Evolutionary conservation across 2,113 vertebrate genomes (phyloP).

Genomic region (Glaucomys volans): DNA sequence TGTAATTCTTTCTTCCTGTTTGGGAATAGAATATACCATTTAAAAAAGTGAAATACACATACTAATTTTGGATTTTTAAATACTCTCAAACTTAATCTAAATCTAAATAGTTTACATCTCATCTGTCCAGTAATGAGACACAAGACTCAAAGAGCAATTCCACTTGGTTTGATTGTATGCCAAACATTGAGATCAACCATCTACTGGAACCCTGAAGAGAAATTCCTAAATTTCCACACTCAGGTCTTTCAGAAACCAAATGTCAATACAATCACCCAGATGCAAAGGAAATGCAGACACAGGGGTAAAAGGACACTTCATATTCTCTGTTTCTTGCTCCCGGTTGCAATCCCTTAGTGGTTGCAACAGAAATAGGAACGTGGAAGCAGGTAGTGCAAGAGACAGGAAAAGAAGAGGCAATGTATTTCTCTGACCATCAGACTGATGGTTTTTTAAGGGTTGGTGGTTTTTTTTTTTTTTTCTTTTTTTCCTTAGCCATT

Average conservation of each 20-base stretch:
- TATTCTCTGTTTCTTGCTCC: neutral
- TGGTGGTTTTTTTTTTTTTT: neutral
- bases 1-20: neutral
- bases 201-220: neutral
- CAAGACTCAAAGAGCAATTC: neutral
- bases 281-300: neutral
- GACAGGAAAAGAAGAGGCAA: neutral
- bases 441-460: neutral
- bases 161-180: neutral
- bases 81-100: neutral
- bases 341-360: neutral
- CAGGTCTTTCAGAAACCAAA: neutral
- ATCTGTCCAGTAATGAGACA: neutral
- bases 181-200: neutral
- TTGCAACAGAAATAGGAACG: neutral
- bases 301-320: neutral
- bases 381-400: neutral
- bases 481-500: neutral
- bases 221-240: neutral
- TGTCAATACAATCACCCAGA: neutral
- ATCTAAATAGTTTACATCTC: neutral
- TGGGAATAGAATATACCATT: neutral
- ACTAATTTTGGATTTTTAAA: neutral
- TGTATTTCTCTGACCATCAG: neutral
- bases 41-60: neutral